Conservation (phyloP, 2,888 invertebrate species). For the Euzophera pinguis region DNA sequence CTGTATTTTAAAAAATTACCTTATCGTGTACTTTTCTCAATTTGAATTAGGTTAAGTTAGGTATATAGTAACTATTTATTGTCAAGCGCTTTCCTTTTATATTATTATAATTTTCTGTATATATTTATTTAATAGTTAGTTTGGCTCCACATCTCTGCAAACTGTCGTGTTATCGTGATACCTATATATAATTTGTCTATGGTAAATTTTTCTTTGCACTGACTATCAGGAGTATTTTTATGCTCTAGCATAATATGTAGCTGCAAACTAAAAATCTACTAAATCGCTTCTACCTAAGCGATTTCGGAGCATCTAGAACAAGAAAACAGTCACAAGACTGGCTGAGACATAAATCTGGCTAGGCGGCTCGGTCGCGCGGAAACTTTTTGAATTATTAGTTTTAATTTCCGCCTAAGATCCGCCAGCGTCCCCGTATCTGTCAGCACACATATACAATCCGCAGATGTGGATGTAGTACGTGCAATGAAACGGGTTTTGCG, state of each 20-base stretch:
- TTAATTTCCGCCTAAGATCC: conserved; percentile 81
- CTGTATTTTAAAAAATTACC: background rate
- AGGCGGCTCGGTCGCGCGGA: conserved; percentile 74
- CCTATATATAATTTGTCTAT: no score
- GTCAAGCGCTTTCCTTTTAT: no score
- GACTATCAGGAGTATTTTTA: no score
- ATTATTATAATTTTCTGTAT: no score
- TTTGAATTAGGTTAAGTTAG: no score
- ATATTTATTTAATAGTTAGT: no score
- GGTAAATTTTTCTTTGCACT: no score
- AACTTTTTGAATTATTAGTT: conserved; percentile 82
- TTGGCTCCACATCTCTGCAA: no score
- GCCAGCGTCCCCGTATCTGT: conserved; percentile 72
- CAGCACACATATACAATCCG: conserved; percentile 56
- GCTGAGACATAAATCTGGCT: conserved; percentile 72
- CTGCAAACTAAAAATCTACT: background rate
- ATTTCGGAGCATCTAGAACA: conserved; percentile 38
- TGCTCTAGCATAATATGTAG: no score
- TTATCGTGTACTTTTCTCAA: no score
- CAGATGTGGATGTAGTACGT: conserved; percentile 27
- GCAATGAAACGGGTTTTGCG: conserved; percentile 17
- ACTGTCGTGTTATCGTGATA: no score
- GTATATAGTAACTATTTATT: no score
- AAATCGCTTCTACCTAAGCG: conserved; percentile 34
- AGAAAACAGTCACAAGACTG: conserved; percentile 72